Evolutionary conservation across 2,797 vertebrate species (phyloP).

Genomic region (Karalla daura): DNA sequence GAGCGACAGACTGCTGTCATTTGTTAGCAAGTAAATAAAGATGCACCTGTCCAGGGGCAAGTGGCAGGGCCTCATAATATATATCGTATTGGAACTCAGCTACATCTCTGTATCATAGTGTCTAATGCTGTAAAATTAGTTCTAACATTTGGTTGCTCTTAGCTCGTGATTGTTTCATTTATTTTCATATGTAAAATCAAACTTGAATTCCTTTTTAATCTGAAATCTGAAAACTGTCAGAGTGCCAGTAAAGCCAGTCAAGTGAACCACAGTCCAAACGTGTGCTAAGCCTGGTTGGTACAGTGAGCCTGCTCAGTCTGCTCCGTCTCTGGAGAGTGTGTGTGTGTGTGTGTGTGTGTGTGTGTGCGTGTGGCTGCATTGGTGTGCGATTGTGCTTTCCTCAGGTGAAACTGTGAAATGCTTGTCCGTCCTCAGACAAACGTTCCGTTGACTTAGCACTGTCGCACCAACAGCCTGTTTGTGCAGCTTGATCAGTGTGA

Average conservation of each 20-base stretch:
- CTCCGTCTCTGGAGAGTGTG: background rate
- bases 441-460: slow-evolving; percentile 38
- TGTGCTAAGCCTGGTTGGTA: slow-evolving; percentile 34
- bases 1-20: too few relatives aligned
- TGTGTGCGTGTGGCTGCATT: background rate
- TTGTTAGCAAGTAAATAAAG: too few relatives aligned
- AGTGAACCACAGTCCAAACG: slow-evolving; percentile 23
- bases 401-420: slow-evolving; percentile 32
- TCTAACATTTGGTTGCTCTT: too few relatives aligned
- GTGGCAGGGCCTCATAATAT: too few relatives aligned
- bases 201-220: background rate
- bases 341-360: slow-evolving; percentile 1
- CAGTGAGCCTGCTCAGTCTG: slow-evolving; percentile 12
- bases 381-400: background rate
- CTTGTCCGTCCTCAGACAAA: slow-evolving; percentile 25
- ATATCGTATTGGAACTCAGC: too few relatives aligned
- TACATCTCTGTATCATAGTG: too few relatives aligned
- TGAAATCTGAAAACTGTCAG: background rate
- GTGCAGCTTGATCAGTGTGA: slow-evolving; percentile 36
- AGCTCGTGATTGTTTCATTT: too few relatives aligned
- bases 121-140: too few relatives aligned
- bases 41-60: too few relatives aligned
- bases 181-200: background rate
- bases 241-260: slow-evolving; percentile 12
- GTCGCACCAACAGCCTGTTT: slow-evolving; percentile 51